Evolutionary conservation across 92 coral and sea anemone species (phyloP).

Genomic region (Palythoa caribaeorum): DNA sequence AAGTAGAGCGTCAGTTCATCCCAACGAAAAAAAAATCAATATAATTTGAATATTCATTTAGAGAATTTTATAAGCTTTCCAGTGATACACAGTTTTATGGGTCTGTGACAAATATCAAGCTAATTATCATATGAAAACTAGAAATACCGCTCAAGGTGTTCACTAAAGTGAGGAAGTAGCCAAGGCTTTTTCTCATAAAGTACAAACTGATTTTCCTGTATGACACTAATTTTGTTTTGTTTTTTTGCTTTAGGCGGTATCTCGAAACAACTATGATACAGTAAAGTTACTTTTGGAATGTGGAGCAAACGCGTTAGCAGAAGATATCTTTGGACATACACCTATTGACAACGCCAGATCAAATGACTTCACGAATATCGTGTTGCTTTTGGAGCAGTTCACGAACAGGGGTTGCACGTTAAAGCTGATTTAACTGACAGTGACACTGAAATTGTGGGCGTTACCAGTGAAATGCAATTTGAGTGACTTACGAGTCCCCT

Average conservation of each 20-base stretch:
- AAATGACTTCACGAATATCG: slow-evolving; percentile 64
- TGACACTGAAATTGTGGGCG: background rate
- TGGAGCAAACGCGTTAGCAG: slow-evolving; percentile 69
- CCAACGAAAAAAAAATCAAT: too few relatives aligned
- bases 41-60: too few relatives aligned
- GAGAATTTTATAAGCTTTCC: too few relatives aligned
- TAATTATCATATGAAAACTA: too few relatives aligned
- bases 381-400: slow-evolving; percentile 69
- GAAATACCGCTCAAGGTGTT: too few relatives aligned
- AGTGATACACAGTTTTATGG: too few relatives aligned
- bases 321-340: slow-evolving; percentile 86
- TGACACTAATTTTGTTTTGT: background rate
- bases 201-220: background rate
- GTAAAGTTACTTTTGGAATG: slow-evolving; percentile 79
- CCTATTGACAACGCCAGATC: slow-evolving; percentile 84
- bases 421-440: slow-evolving; percentile 28
- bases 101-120: too few relatives aligned
- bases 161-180: too few relatives aligned
- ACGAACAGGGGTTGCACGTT: slow-evolving; percentile 18
- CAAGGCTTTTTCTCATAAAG: background rate
- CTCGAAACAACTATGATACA: slow-evolving; percentile 83
- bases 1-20: too few relatives aligned
- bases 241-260: slow-evolving; percentile 77
- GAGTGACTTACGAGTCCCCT: too few relatives aligned
- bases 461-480: too few relatives aligned